Base-by-base conservation (phyloP, 2,797 vertebrate species). In the Melopsittacus undulatus region DNA sequence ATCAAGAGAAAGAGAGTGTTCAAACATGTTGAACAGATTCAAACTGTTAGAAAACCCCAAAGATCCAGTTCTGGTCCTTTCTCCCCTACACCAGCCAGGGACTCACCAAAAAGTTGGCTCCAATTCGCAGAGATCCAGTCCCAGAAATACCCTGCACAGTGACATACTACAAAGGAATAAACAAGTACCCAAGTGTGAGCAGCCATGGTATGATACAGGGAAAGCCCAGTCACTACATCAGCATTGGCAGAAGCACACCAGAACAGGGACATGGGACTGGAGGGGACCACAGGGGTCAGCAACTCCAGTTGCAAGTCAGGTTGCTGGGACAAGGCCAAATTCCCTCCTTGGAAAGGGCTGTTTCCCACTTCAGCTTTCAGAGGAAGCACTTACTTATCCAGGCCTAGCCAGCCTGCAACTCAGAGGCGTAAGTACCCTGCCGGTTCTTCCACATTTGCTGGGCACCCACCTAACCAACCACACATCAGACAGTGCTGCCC, bases 121-220 rank as follows among this genome's bases (percentile, higher is more conserved):
- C 99, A 5, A 99, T 97, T 79, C 99, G 98, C 85, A 99, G 97
- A 77, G 99, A 99, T 89, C 99, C 99, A 4, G 99, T 99, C 94
- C 99, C 99, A 56, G 99, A 99, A 97, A 99, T 99, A 78, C 98
- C 98, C 97, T 99, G 99, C 73, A 99, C 98, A 1, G 99, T 99
- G 96, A 99, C 98, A 78, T 96, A 99, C 99, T 99, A 98, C 88
- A 90, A 85, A 42, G 67, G 76, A 90, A 96, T 42, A 88, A 23
- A 40, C 2, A 42, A 63, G 10, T 6, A 49, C 23, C 21, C 2
- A 21, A 89, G 34, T 20, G 13, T 54, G 34, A 72, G 38, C 19
- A 54, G 34, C 30, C 20, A 15, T 0, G 1, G 23, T 3, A 29
- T 0, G 23, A 61, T 10, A 67, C 18, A 72, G 40, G 19, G 38